Conservation (phyloP, 2,113 vertebrate species). For the Lanius collurio region DNA sequence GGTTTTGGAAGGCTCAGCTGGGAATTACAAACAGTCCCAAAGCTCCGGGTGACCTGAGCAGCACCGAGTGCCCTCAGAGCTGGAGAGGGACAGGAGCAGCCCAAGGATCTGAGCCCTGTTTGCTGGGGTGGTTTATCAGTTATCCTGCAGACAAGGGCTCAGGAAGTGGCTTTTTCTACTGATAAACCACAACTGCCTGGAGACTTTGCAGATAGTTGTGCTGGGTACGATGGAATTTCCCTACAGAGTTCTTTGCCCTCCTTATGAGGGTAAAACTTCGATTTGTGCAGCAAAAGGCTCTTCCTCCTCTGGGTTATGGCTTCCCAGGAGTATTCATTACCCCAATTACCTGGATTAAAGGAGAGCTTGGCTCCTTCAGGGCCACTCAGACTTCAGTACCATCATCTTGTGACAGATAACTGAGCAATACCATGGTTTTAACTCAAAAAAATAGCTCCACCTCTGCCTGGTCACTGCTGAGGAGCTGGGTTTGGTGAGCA, state of each 20-base stretch:
- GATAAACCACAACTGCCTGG: neutral
- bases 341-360: neutral
- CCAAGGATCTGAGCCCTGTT: neutral
- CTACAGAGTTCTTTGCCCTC: neutral
- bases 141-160: neutral
- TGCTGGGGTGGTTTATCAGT: neutral
- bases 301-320: neutral
- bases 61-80: rapidly evolving
- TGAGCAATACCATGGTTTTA: neutral
- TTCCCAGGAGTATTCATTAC: neutral
- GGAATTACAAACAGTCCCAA: neutral
- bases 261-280: neutral
- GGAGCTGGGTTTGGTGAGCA: neutral
- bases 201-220: neutral
- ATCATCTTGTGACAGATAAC: too few species aligned
- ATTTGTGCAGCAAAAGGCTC: neutral
- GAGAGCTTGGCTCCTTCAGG: neutral
- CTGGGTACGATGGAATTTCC: neutral
- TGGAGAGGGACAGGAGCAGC: neutral
- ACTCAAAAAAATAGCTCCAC: neutral
- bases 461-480: neutral
- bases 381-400: rapidly evolving
- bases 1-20: neutral
- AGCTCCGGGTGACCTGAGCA: neutral
- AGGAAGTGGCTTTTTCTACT: neutral